Percentiles rank a stretch among this genome's conserved stretches.
phyloP scores from a whole-genome alignment of 2,797 vertebrate species.

The Gallinago solitaria region DNA sequence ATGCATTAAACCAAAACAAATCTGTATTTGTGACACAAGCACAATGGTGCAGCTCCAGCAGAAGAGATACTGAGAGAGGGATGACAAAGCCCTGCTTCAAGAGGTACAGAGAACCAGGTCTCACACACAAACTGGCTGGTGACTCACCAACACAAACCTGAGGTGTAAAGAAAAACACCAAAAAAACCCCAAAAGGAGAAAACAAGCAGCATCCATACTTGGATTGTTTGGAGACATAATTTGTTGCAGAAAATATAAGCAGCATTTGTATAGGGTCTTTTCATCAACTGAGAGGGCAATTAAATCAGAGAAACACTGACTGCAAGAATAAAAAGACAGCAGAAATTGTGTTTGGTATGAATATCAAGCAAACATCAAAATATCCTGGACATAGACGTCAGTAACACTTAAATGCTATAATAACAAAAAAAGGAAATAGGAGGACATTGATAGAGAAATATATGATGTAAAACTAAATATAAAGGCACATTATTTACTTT shows the following conservation, averaged over 20 bases:
- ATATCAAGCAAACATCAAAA: neutral
- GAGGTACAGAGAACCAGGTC: neutral
- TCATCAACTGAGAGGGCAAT: neutral
- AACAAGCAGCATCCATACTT: neutral
- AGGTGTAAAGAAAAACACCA: neutral
- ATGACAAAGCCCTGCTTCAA: neutral
- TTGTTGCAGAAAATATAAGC: neutral
- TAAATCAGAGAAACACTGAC: neutral
- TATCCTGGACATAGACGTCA: neutral
- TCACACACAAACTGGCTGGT: neutral
- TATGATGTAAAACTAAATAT: neutral
- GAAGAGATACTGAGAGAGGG: neutral
- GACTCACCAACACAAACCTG: neutral
- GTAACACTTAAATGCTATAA: neutral
- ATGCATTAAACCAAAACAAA: neutral
- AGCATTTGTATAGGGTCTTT: neutral
- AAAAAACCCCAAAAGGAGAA: neutral
- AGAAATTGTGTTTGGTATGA: neutral
- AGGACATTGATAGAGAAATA: neutral
- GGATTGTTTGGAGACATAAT: neutral
- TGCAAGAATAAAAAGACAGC: neutral
- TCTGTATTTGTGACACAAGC: neutral
- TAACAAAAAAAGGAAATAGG: neutral
- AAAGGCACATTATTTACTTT: neutral
- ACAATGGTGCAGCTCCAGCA: neutral